These are phyloP conservation scores for Tringa solitaria DNA, from an alignment of 2,113 vertebrate genomes.

Conservation along the genomic window DNA sequence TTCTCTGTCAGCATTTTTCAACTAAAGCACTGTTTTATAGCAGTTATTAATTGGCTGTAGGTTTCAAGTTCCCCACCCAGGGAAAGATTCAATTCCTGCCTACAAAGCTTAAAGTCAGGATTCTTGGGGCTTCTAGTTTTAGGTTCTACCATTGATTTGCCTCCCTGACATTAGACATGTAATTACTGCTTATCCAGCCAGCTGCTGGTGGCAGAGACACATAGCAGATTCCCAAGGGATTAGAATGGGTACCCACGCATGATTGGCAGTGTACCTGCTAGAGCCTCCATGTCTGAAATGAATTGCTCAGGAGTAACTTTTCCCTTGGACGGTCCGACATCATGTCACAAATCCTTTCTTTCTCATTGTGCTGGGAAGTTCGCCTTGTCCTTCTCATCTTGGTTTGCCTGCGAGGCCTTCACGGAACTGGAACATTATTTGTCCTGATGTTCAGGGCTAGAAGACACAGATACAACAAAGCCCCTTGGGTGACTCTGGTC, in stretches of 20 bases:
- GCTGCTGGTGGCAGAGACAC: background rate
- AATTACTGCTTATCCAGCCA: background rate
- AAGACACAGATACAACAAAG: background rate
- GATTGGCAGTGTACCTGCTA: background rate
- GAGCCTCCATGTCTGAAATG: background rate
- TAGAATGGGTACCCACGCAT: background rate
- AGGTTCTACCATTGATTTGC: background rate
- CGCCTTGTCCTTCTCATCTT: background rate
- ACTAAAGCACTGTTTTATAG: background rate
- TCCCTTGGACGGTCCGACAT: background rate
- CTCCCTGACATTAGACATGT: background rate
- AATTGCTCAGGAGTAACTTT: background rate
- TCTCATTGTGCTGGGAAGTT: background rate
- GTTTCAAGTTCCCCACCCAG: background rate
- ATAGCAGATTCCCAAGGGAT: background rate
- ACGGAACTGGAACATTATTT: fast-evolving
- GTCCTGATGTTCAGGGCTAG: too few relatives aligned
- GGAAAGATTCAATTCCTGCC: background rate
- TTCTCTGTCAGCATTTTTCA: conserved; percentile 34
- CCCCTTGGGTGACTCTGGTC: background rate
- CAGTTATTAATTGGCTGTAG: conserved; percentile 33
- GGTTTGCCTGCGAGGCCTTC: background rate
- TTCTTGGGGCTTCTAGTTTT: background rate
- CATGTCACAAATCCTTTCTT: fast-evolving
- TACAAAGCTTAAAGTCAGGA: background rate